Evolutionary conservation across 35 echinoderm and acorn worm genomes (phyloP), one percentile per base, ranked within the genome.

Genomic region (Lytechinus pictus): DNA sequence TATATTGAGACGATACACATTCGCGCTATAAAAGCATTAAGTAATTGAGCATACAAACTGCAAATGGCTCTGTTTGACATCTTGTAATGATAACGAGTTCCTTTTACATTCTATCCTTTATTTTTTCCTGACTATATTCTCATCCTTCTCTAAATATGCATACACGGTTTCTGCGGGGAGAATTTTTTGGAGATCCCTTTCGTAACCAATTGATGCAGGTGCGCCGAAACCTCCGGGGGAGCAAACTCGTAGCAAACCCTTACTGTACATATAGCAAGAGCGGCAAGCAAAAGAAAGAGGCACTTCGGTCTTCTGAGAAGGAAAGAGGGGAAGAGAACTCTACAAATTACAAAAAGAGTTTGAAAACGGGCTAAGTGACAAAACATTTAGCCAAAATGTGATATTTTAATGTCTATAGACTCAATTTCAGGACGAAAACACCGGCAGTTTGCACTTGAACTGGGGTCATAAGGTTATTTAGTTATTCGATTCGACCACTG

Each of bases 381-480:
- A 93, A 93, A 93, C 92, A 93, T 93, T 93, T 93, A 93, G 92
- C 54, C 53, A 93, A 93, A 93, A 93, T 93, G 92, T 93, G 92
- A 93, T 93, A 93, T 93, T 93, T 93, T 93, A 93, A 93, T 93
- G 92, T 93, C 92, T 93, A 93, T 93, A 93, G 92, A 93, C 92
- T 93, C 92, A 55, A 54, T 27, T 57, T 57, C 92, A 5, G 54
- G 55, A 57, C 54, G 54, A 57, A 57, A 57, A 57, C 92, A 93
- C 92, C 27, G 92, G 53, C 29, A 55, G 55, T 93, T 93, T 57
- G 92, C 54, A 28, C 92, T 57, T 93, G 53, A 54, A 93, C 52
- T 54, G 54, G 57, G 92, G 92, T 93, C 92, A 93, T 4, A 57
- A 57, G 92, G 92, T 93, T 93, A 93, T 93, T 93, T 55, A 93